phyloP scores from a whole-genome alignment of 2,888 invertebrate genomes.

The Penaeus monodon region DNA sequence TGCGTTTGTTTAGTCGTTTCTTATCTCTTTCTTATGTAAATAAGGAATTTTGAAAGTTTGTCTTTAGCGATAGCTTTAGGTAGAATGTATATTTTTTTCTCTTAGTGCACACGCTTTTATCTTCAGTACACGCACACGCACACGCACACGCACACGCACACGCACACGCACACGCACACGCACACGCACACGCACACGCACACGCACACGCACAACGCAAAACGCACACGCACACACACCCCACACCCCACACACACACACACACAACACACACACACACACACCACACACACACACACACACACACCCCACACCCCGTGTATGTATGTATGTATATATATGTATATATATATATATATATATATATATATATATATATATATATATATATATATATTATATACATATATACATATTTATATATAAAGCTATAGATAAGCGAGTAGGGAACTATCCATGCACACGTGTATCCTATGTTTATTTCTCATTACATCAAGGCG shows the following conservation, averaged over 20 bases:
- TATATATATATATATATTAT: not conserved
- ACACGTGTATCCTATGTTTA: no score
- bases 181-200: not conserved
- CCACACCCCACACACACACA: not conserved
- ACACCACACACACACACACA: constrained; percentile 7
- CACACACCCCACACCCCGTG: not conserved
- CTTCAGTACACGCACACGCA: not conserved
- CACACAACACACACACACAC: no score
- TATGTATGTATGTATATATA: not conserved
- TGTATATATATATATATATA: not conserved
- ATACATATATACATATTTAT: no score
- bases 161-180: not conserved
- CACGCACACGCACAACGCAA: not conserved
- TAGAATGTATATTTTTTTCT: no score
- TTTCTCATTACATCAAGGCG: no score
- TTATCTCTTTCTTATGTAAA: no score
- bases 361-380: not conserved
- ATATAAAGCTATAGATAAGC: no score
- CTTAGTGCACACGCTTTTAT: not conserved
- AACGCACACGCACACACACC: not conserved
- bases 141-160: not conserved
- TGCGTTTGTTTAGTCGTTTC: no score
- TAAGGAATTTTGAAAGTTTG: no score
- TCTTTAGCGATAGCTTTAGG: no score
- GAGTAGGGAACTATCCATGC: no score